Percentiles rank a stretch among this genome's conserved stretches.
Evolutionary conservation across 1,140 invertebrate genomes (phyloP).

Genomic region (Phortica variegata): DNA sequence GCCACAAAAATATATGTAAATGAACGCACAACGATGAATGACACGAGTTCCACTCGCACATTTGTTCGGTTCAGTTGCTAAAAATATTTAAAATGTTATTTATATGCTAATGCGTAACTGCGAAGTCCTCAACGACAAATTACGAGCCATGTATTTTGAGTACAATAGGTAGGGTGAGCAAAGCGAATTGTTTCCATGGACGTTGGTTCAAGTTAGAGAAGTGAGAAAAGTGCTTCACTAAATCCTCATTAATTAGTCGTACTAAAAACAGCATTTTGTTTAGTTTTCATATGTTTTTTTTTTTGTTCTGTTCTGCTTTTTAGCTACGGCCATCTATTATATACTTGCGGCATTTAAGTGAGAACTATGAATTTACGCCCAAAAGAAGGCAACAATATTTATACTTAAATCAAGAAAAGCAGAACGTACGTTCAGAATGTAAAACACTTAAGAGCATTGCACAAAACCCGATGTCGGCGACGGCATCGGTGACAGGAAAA

Average conservation of each 20-base stretch:
- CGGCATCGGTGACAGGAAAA: too few species aligned
- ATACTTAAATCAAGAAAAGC: too few species aligned
- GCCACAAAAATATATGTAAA: constrained; percentile 1
- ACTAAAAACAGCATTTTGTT: constrained; percentile 44
- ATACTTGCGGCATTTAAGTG: too few species aligned
- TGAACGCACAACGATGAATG: constrained; percentile 23
- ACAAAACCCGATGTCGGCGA: too few species aligned
- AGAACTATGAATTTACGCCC: too few species aligned
- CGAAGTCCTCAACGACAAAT: constrained; percentile 14
- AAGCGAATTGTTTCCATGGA: constrained; percentile 26
- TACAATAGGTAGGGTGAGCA: constrained; percentile 13
- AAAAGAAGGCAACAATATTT: too few species aligned
- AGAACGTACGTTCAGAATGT: too few species aligned
- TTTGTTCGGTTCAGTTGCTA: constrained; percentile 2
- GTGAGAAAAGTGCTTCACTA: constrained; percentile 44
- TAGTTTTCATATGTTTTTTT: constrained; percentile 4
- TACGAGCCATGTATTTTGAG: constrained; percentile 13
- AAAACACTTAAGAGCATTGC: too few species aligned
- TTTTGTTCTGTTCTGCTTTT: constrained; percentile 15
- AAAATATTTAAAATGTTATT: constrained; percentile 51
- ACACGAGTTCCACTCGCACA: constrained; percentile 30
- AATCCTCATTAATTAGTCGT: constrained; percentile 54
- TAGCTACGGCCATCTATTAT: constrained; percentile 16
- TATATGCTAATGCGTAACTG: constrained; percentile 43
- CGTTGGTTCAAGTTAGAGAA: constrained; percentile 24